A percentile compares a stretch with the other conserved stretches of the same genome.
Evolutionary conservation across 2,888 invertebrate species (phyloP).

Genomic region (Scaptomyza cyrtandrae): DNA sequence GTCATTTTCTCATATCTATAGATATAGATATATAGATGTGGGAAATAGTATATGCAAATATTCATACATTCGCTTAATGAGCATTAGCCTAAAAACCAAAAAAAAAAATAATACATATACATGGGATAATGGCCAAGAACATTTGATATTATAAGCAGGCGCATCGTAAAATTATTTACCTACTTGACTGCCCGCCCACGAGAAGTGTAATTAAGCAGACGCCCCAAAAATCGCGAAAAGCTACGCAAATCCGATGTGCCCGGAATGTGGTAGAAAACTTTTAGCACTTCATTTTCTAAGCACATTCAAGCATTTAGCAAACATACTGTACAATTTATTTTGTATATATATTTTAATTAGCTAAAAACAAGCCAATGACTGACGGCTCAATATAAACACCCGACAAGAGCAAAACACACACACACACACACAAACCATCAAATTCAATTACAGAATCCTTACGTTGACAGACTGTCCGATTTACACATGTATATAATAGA

Average conservation of each 20-base stretch:
- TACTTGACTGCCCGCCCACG: slow-evolving; percentile 64
- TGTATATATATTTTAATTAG: slow-evolving; percentile 68
- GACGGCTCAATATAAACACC: slow-evolving; percentile 29
- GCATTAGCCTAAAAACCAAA: slow-evolving; percentile 29
- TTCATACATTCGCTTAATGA: slow-evolving; percentile 32
- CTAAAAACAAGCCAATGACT: slow-evolving; percentile 29
- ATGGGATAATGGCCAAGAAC: slow-evolving; percentile 58
- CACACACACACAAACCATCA: not conserved
- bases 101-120: slow-evolving; percentile 22
- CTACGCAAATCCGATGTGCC: slow-evolving; percentile 55
- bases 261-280: slow-evolving; percentile 43
- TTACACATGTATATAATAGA: slow-evolving; percentile 22
- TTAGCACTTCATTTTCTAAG: slow-evolving; percentile 60
- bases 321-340: slow-evolving; percentile 28
- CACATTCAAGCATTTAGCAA: slow-evolving; percentile 29
- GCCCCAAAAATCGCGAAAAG: slow-evolving; percentile 29
- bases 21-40: slow-evolving; percentile 12
- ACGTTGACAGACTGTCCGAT: slow-evolving; percentile 66
- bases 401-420: slow-evolving; percentile 7
- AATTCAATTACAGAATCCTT: slow-evolving; percentile 65
- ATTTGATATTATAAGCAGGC: slow-evolving; percentile 64
- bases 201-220: slow-evolving; percentile 66
- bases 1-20: slow-evolving; percentile 39
- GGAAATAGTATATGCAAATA: slow-evolving; percentile 23
- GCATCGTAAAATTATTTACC: slow-evolving; percentile 74